Base-by-base conservation (phyloP, 1,140 invertebrate species). In the Apis florea region DNA sequence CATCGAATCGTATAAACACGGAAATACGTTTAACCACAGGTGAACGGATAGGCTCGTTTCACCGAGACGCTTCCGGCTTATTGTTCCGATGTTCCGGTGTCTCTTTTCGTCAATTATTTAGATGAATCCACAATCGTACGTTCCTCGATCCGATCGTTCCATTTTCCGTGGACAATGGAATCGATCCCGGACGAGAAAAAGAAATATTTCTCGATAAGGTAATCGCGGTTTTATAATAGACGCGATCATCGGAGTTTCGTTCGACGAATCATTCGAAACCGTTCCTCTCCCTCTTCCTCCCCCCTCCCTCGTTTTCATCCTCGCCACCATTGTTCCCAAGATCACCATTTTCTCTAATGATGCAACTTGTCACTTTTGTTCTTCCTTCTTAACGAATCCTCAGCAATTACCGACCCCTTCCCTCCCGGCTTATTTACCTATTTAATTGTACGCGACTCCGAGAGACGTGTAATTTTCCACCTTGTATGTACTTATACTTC, bases 101-200 rank as follows among this genome's bases (percentile, higher is more conserved):
- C 72, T 81, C 24, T 67, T 81, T 72, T 59, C 59, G 40, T 47
- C 71, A 51, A 81, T 61, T 75, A 81, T 61, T 75, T 56, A 75
- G 61, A 24, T 75, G 79, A 67, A 81, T 75, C 79, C 40, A 66
- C 79, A 51, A 74, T 63, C 72, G 70, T 11, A 47, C 78, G 19
- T 40, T 40, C 51, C 49, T 6, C 21, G 49, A 47, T 56, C 19
- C 69, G 70, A 80, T 63, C 68, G 49, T 21, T 63, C 70, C 19
- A 64, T 40, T 80, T 56, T 26, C 49, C 58, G 67, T 26, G 15
- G 0, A 31, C 19, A 24, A 73, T 73, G 15, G 47, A n/a, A 17
- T 59, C 13, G 53, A 49, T 19, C 21, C 40, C 31, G 26, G 19
- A 24, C 63, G 40, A 69, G 31, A 40, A 40, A 67, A n/a, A 31